These are phyloP conservation scores for Okamejei kenojei DNA, from an alignment of 2,797 vertebrate species.

Conservation along the genomic window DNA sequence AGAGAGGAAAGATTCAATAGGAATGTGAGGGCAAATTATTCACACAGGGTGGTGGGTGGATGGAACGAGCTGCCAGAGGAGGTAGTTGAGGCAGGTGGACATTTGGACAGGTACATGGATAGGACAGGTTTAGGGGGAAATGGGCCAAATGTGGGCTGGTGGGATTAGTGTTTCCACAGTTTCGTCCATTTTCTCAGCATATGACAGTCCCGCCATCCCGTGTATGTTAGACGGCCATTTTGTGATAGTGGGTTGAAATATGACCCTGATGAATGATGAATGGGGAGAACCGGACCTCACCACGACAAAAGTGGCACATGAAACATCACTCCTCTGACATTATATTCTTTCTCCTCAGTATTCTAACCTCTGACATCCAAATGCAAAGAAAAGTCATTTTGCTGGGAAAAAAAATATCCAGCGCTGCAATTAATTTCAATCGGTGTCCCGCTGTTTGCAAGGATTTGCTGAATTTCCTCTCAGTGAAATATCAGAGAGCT, in stretches of 20 bases:
- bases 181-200: neutral
- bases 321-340: neutral
- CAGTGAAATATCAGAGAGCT: conserved; percentile 26
- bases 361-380: conserved; percentile 27
- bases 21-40: no score
- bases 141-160: no score
- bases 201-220: no score
- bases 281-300: conserved; percentile 1
- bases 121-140: no score
- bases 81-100: no score
- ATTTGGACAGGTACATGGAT: no score
- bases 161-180: no score
- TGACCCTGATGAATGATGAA: conserved; percentile 17
- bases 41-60: no score
- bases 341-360: neutral
- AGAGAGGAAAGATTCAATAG: no score
- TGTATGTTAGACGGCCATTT: no score
- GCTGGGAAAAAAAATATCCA: conserved; percentile 20
- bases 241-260: neutral
- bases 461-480: neutral
- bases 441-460: conserved; percentile 11
- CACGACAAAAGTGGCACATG: neutral
- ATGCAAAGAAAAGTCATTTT: conserved; percentile 22
- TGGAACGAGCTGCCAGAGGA: no score
- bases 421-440: conserved; percentile 8